Evolutionary conservation across 2,888 invertebrate species (phyloP).

Genomic region (Phyllotreta cruciferae): DNA sequence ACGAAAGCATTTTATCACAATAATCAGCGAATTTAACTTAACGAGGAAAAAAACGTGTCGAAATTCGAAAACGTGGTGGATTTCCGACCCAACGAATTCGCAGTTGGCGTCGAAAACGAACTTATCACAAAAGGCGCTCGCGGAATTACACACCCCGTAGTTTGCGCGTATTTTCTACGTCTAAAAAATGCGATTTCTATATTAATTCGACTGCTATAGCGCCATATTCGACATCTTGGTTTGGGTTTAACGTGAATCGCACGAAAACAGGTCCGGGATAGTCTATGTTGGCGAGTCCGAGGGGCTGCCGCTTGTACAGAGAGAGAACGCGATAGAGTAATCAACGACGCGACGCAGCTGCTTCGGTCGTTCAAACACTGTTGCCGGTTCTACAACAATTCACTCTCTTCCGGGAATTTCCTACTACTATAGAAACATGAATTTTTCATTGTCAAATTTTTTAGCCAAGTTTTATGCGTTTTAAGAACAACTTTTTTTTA

Average conservation of each 20-base stretch:
- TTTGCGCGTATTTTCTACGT: conserved; percentile 46
- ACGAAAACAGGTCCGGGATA: conserved; percentile 62
- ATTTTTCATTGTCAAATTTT: no score
- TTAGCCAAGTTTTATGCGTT: no score
- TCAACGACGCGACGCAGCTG: conserved; percentile 48
- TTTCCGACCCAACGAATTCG: conserved; percentile 44
- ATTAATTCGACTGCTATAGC: conserved; percentile 55
- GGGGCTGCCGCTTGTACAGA: conserved; percentile 54
- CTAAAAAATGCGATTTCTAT: conserved; percentile 56
- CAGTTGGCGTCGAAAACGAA: conserved; percentile 42
- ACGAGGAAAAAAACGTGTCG: conserved; percentile 41
- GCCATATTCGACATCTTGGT: conserved; percentile 59
- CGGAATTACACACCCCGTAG: conserved; percentile 32
- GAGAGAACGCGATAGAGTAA: conserved; percentile 39
- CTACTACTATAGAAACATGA: no score
- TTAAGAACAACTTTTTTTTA: no score
- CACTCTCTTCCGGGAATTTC: conserved; percentile 22
- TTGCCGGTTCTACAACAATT: conserved; percentile 32
- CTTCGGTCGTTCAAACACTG: conserved; percentile 40
- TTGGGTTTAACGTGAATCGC: conserved; percentile 55
- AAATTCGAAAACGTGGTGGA: conserved; percentile 49
- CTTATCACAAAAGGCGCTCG: conserved; percentile 40
- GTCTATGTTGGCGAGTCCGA: conserved; percentile 57
- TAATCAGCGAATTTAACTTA: conserved; percentile 34
- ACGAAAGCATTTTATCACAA: conserved; percentile 33